These are phyloP conservation scores for Polydesmus complanatus DNA, from an alignment of 2,888 invertebrate species.

Conservation along the genomic window DNA sequence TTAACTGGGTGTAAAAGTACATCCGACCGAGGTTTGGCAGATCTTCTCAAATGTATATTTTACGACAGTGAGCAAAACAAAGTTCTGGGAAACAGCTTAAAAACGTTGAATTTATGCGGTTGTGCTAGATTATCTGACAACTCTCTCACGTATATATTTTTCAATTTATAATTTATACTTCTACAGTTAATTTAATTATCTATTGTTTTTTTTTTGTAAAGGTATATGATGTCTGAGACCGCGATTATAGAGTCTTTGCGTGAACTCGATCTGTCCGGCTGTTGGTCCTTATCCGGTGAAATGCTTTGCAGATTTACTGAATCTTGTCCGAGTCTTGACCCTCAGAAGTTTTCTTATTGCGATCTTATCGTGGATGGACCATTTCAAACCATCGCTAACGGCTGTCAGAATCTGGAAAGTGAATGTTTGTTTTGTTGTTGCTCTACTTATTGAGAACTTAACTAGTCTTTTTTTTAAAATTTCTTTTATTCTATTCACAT, in stretches of 20 bases:
- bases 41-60: background rate
- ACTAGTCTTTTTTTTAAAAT: no score
- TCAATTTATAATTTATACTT: background rate
- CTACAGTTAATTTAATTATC: background rate
- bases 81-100: background rate
- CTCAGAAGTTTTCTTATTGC: slow-evolving; percentile 4
- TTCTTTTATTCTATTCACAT: no score
- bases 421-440: background rate
- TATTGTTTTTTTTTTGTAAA: background rate
- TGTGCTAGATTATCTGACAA: background rate
- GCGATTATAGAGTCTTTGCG: background rate
- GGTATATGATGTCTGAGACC: background rate
- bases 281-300: background rate
- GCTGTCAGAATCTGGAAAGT: slow-evolving; percentile 3
- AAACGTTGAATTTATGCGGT: background rate
- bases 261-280: slow-evolving; percentile 3
- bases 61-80: background rate
- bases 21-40: background rate
- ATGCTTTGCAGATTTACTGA: background rate
- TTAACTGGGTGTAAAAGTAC: background rate
- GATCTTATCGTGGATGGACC: slow-evolving; percentile 7
- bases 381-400: background rate
- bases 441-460: no score
- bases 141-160: slow-evolving; percentile 2
- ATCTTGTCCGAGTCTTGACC: background rate